These are phyloP conservation scores for Listrodromus nycthemerus DNA, from an alignment of 2,888 invertebrate genomes.

Conservation along the genomic window DNA sequence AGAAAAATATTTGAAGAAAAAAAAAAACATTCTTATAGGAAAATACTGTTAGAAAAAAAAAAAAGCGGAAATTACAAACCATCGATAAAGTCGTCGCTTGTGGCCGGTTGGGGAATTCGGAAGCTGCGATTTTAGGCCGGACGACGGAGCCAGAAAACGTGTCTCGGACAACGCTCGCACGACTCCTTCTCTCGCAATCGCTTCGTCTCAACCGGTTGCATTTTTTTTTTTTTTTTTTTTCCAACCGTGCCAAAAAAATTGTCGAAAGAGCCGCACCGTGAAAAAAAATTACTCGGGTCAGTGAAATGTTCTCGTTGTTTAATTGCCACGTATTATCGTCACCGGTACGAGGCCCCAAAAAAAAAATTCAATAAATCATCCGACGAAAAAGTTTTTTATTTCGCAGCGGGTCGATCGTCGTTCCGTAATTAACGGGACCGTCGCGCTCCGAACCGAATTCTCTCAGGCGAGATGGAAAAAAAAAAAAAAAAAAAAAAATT, in stretches of 20 bases:
- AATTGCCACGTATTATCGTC: background rate
- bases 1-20: too few species aligned
- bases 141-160: too few species aligned
- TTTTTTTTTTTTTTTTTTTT: constrained; percentile 6
- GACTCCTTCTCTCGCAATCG: constrained; percentile 47
- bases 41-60: too few species aligned
- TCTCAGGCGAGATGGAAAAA: too few species aligned
- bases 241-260: background rate
- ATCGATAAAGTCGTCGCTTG: constrained; percentile 20
- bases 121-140: constrained; percentile 8
- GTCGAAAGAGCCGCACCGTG: background rate
- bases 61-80: too few species aligned
- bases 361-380: background rate
- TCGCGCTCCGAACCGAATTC: too few species aligned
- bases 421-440: background rate
- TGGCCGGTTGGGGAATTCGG: background rate
- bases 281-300: background rate
- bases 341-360: too few species aligned
- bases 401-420: background rate
- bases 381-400: background rate
- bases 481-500: too few species aligned
- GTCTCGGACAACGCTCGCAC: too few species aligned
- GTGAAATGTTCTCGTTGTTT: background rate
- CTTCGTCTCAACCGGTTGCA: too few species aligned
- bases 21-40: too few species aligned